A percentile compares a stretch with the other conserved stretches of the same genome.
These are phyloP conservation scores for Albula glossodonta DNA, from an alignment of 2,113 vertebrate species.

Conservation along the genomic window DNA sequence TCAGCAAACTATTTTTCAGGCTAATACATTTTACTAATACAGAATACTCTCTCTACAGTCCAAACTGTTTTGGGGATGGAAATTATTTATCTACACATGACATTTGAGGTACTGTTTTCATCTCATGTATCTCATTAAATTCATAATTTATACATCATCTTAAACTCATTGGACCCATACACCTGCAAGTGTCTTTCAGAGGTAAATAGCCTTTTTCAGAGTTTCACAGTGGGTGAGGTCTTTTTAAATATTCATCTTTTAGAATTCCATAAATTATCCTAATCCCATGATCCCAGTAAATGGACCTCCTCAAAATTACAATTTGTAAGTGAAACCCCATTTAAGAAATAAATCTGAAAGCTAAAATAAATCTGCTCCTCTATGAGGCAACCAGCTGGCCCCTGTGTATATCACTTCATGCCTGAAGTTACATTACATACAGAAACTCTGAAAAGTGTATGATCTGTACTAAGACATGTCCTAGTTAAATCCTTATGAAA, in stretches of 20 bases:
- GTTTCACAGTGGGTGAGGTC: no score
- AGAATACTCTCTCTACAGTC: background rate
- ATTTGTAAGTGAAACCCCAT: no score
- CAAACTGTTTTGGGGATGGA: background rate
- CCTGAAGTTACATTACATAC: background rate
- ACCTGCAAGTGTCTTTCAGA: background rate
- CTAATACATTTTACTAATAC: background rate
- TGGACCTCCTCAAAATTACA: no score
- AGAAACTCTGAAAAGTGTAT: background rate
- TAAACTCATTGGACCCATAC: background rate
- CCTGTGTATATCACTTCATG: background rate
- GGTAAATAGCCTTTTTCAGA: background rate
- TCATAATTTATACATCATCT: background rate
- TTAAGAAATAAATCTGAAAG: no score
- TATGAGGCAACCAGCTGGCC: no score
- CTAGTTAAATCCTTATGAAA: background rate
- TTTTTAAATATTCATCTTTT: background rate
- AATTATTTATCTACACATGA: background rate
- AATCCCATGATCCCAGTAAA: no score
- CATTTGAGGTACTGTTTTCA: background rate
- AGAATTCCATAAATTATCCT: background rate
- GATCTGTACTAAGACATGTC: background rate
- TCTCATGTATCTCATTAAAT: background rate
- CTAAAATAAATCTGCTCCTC: no score
- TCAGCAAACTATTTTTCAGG: background rate